These are phyloP conservation scores for Morinoia aosen DNA, from an alignment of 2,888 invertebrate species.

Conservation along the genomic window DNA sequence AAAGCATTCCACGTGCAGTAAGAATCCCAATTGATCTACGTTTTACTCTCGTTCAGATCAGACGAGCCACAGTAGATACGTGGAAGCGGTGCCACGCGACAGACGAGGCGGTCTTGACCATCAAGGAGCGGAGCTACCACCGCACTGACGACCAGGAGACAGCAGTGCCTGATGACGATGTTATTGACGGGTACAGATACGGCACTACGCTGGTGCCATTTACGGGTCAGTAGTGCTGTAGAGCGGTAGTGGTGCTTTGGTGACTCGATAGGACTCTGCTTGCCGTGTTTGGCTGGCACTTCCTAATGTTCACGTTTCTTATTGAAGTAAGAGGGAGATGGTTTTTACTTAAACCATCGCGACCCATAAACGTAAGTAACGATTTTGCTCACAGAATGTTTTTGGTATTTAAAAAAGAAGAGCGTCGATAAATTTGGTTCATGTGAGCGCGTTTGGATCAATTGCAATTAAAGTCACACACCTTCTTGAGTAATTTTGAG, in stretches of 20 bases:
- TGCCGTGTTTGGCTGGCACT: neutral
- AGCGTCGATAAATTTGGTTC: neutral
- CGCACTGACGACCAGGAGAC: slow-evolving; percentile 74
- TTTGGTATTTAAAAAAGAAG: neutral
- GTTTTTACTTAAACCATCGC: no score
- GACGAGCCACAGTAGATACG: slow-evolving; percentile 71
- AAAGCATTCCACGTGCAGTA: neutral
- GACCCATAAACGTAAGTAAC: no score
- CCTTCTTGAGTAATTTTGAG: no score
- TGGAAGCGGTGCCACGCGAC: slow-evolving; percentile 72
- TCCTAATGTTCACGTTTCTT: no score
- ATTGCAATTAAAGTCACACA: neutral
- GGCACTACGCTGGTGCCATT: slow-evolving; percentile 78
- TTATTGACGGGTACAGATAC: slow-evolving; percentile 76
- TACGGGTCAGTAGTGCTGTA: slow-evolving; percentile 69
- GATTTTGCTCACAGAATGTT: neutral
- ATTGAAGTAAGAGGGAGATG: no score
- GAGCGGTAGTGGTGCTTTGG: neutral
- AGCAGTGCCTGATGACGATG: slow-evolving; percentile 74
- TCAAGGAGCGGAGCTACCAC: slow-evolving; percentile 69
- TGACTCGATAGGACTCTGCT: neutral
- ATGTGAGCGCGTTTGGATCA: neutral
- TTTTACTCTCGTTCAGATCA: slow-evolving; percentile 69
- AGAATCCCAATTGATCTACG: neutral
- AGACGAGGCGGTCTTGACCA: slow-evolving; percentile 71